Percentiles rank a stretch among this genome's conserved stretches.
These are phyloP conservation scores for Zaprionus lineosus DNA, from an alignment of 2,888 invertebrate species.

Conservation along the genomic window DNA sequence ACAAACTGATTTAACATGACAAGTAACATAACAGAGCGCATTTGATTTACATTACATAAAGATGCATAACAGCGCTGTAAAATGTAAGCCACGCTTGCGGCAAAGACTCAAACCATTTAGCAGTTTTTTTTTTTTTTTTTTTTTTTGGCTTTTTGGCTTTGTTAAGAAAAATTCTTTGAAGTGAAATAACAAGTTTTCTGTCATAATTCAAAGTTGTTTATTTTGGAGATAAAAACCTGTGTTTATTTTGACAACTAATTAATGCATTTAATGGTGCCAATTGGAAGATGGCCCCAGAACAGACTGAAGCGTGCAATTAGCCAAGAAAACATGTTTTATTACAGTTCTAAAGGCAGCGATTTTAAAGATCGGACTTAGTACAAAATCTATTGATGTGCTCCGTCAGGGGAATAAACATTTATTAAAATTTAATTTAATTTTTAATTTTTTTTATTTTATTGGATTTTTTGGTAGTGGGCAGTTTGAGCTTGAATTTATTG, in stretches of 20 bases:
- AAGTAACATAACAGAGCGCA: no score
- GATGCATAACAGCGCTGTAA: no score
- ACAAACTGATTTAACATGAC: no score
- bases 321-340: conserved; percentile 40
- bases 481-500: conserved; percentile 54
- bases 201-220: no score
- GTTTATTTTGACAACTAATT: conserved; percentile 23
- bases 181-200: no score
- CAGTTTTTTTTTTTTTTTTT: no score
- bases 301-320: conserved; percentile 23
- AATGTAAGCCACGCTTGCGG: no score
- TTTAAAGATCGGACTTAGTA: conserved; percentile 3
- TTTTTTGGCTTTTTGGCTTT: no score
- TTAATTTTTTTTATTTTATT: not conserved
- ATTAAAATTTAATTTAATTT: conserved; percentile 8
- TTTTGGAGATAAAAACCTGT: conserved; percentile 14
- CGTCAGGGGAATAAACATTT: conserved; percentile 22
- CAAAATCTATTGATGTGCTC: not conserved
- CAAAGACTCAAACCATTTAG: no score
- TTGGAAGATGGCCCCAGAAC: conserved; percentile 34
- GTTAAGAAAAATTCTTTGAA: no score
- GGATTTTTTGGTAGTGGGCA: conserved; percentile 37
- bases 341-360: conserved; percentile 3
- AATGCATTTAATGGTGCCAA: conserved; percentile 25
- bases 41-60: no score